Percentiles rank a stretch among this genome's conserved stretches.
These are phyloP conservation scores for Pogonus chalceus DNA, from an alignment of 1,140 invertebrate genomes.

Conservation along the genomic window DNA sequence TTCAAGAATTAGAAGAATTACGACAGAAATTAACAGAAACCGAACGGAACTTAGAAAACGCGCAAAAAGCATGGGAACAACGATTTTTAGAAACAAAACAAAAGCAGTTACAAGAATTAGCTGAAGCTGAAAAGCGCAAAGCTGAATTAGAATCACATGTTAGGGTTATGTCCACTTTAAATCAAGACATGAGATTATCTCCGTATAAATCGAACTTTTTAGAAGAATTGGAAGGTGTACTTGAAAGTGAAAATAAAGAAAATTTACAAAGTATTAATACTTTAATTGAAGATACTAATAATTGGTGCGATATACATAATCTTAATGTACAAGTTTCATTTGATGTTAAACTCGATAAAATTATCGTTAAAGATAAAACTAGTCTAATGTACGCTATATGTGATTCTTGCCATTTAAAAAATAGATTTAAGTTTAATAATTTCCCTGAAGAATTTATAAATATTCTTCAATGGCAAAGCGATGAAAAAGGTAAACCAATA, in stretches of 20 bases:
- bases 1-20: constrained; percentile 37
- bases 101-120: constrained; percentile 36
- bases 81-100: constrained; percentile 30
- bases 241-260: constrained; percentile 28
- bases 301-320: background rate
- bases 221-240: constrained; percentile 40
- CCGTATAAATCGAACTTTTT: constrained; percentile 43
- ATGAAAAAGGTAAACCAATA: background rate
- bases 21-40: constrained; percentile 49
- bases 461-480: background rate
- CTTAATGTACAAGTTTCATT: background rate
- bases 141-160: constrained; percentile 42
- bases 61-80: constrained; percentile 48
- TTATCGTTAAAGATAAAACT: background rate
- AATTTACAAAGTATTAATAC: background rate
- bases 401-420: background rate
- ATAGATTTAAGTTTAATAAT: background rate
- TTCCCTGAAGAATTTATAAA: background rate
- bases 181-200: constrained; percentile 29
- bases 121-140: constrained; percentile 47
- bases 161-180: constrained; percentile 28
- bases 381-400: background rate
- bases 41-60: constrained; percentile 42
- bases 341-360: background rate
- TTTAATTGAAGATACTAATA: background rate